These are phyloP conservation scores for Agriopis leucophaearia DNA, from an alignment of 2,888 invertebrate genomes.

Conservation along the genomic window DNA sequence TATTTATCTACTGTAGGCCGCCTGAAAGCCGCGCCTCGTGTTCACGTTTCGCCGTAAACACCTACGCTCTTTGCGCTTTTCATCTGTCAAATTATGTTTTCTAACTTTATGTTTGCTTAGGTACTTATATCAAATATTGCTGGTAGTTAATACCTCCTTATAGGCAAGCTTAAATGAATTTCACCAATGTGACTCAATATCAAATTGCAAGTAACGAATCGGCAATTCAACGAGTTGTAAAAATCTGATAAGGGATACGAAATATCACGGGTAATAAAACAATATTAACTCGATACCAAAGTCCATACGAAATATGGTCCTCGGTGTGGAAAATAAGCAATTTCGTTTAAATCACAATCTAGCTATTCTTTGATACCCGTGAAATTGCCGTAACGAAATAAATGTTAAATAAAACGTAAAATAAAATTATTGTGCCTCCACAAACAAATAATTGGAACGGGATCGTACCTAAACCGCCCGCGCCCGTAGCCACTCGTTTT, in stretches of 20 bases:
- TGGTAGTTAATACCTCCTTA: background rate
- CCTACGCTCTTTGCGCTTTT: constrained; percentile 55
- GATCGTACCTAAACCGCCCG: constrained; percentile 73
- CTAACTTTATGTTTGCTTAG: background rate
- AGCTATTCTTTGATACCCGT: constrained; percentile 85
- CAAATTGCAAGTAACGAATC: constrained; percentile 54
- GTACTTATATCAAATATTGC: background rate
- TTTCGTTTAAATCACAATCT: constrained; percentile 85
- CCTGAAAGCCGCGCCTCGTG: constrained; percentile 21
- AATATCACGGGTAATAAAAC: constrained; percentile 82
- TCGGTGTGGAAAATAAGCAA: constrained; percentile 85
- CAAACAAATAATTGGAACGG: constrained; percentile 86
- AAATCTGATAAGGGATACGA: constrained; percentile 67
- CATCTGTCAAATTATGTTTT: constrained; percentile 2
- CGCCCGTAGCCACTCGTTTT: constrained; percentile 83
- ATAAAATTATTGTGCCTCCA: constrained; percentile 86
- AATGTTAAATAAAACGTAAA: constrained; percentile 87
- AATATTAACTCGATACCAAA: constrained; percentile 72
- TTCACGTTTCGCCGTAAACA: constrained; percentile 39
- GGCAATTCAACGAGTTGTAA: constrained; percentile 60
- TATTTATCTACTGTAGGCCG: constrained; percentile 71
- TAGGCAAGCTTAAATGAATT: background rate
- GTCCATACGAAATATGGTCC: constrained; percentile 61
- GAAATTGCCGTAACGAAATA: constrained; percentile 87
- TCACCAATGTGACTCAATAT: constrained; percentile 42